A percentile compares a stretch with the other conserved stretches of the same genome.
phyloP scores from a whole-genome alignment of 2,888 invertebrate species.

The Arrhopalites spinosus region DNA sequence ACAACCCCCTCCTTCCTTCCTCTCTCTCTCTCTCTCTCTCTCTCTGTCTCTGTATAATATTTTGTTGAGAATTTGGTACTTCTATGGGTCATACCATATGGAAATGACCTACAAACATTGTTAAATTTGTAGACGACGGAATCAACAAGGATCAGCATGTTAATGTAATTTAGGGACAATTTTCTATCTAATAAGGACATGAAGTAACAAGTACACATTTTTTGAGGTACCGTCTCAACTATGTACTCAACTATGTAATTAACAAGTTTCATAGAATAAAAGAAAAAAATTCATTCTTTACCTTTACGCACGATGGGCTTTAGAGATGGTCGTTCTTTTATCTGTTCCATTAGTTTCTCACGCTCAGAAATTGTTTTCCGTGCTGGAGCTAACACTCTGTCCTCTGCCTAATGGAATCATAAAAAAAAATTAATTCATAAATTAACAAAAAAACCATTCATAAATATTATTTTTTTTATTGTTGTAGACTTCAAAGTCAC shows the following conservation, averaged over 20 bases:
- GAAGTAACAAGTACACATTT: background rate
- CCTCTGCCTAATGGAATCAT: conserved; percentile 69
- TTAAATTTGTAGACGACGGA: background rate
- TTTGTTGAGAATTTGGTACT: too few relatives aligned
- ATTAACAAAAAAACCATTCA: background rate
- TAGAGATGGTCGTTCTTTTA: conserved; percentile 67
- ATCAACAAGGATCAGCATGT: conserved; percentile 5
- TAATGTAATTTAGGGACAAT: background rate
- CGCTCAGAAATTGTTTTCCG: conserved; percentile 74
- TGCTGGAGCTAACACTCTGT: conserved; percentile 77
- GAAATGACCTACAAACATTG: too few relatives aligned
- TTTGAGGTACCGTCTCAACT: background rate
- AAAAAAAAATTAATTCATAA: conserved; percentile 26
- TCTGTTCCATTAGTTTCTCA: conserved; percentile 84
- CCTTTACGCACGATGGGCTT: conserved; percentile 32
- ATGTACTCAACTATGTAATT: background rate
- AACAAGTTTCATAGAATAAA: background rate
- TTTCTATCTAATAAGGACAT: background rate
- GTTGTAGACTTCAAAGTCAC: too few relatives aligned
- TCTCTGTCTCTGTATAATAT: too few relatives aligned
- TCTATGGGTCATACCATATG: too few relatives aligned
- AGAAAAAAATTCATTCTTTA: too few relatives aligned
- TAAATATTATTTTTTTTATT: background rate
- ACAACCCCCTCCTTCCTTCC: too few relatives aligned
- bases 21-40: too few relatives aligned